phyloP scores from a whole-genome alignment of 2,113 vertebrate species.

The Nothobranchius furzeri region DNA sequence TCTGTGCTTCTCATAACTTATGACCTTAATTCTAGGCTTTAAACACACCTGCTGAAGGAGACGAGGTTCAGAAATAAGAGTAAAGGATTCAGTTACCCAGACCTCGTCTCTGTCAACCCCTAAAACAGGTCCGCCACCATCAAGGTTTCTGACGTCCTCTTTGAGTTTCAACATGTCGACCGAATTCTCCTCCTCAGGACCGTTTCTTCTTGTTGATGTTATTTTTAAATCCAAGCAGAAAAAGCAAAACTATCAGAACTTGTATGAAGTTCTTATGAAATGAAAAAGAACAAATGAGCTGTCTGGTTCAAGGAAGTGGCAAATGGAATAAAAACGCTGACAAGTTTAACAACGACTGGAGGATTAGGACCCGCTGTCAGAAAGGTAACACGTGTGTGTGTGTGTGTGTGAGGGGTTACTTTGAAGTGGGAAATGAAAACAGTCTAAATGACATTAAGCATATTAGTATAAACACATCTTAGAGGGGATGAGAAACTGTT shows the following conservation, averaged over 20 bases:
- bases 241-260: constrained; percentile 14
- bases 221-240: constrained; percentile 30
- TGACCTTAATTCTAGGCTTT: no score
- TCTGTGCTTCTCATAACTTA: no score
- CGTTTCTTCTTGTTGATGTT: constrained; percentile 15
- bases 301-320: not conserved
- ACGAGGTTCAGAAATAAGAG: no score
- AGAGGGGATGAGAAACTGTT: not conserved
- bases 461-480: not conserved
- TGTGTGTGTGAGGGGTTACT: not conserved
- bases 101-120: not conserved
- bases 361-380: constrained; percentile 2
- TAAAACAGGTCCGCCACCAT: constrained; percentile 11
- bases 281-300: not conserved
- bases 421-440: not conserved
- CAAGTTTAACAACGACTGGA: not conserved
- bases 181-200: not conserved
- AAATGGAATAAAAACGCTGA: not conserved
- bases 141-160: constrained; percentile 25
- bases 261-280: constrained; percentile 9
- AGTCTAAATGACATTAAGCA: not conserved
- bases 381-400: not conserved
- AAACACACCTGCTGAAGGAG: no score
- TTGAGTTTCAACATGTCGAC: constrained; percentile 17
- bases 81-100: no score